Percentiles rank a stretch among this genome's conserved stretches.
Conservation (phyloP, 2,888 invertebrate species). For the Yponomeuta cagnagella region DNA sequence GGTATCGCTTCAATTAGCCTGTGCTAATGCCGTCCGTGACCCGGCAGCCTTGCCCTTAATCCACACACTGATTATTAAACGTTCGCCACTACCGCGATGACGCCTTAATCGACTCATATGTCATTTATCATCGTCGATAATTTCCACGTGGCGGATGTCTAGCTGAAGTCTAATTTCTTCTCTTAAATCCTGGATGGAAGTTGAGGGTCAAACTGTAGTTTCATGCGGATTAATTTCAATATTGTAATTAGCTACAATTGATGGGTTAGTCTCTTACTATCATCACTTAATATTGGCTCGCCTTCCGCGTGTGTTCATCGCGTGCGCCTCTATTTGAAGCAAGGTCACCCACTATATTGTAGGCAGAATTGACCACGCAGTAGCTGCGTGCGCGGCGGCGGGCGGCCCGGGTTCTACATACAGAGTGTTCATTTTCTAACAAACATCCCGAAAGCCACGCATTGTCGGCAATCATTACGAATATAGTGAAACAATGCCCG, state of each 20-base stretch:
- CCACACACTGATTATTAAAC: conserved; percentile 31
- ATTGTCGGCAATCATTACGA: too few species aligned
- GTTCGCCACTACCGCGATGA: conserved; percentile 14
- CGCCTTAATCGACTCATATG: background rate
- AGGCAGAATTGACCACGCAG: conserved; percentile 31
- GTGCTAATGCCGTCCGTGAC: conserved; percentile 37
- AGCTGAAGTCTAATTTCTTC: conserved; percentile 4
- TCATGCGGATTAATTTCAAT: background rate
- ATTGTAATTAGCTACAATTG: background rate
- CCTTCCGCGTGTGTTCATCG: conserved; percentile 43
- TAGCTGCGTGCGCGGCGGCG: conserved; percentile 30
- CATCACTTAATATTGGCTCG: conserved; percentile 24
- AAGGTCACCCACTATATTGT: conserved; percentile 37
- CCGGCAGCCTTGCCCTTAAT: conserved; percentile 53
- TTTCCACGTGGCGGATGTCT: conserved; percentile 16
- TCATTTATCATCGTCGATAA: background rate
- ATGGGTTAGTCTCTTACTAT: conserved; percentile 8
- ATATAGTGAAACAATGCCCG: too few species aligned
- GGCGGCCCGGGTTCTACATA: too few species aligned
- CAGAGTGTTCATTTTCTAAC: too few species aligned
- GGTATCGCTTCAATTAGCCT: conserved; percentile 28
- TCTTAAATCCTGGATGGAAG: background rate
- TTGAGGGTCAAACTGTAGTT: background rate
- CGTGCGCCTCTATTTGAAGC: conserved; percentile 32
- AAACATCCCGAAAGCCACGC: too few species aligned